Percentiles rank a stretch among this genome's conserved stretches.
Conservation (phyloP, 37 sponge, comb jelly and placozoan genomes). For the Halisarca cf. caerulea region DNA sequence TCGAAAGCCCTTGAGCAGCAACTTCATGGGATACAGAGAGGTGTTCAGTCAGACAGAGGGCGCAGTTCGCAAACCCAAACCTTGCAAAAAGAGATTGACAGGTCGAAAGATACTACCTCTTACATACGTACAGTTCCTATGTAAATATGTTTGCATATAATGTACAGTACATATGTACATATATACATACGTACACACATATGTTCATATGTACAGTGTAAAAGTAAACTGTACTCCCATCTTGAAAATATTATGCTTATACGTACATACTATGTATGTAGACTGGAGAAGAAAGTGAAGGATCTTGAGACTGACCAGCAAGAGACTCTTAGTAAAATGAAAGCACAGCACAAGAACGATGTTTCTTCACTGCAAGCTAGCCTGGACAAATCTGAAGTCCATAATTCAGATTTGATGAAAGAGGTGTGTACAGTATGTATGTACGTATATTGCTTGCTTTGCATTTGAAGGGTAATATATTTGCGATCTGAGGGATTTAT, state of each 20-base stretch:
- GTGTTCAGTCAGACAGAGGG: background rate
- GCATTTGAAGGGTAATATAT: too few species aligned
- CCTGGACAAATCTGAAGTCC: conserved; percentile 43
- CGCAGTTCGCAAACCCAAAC: conserved; percentile 9
- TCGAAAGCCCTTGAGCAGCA: conserved; percentile 14
- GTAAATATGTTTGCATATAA: too few species aligned
- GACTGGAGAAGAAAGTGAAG: conserved; percentile 49
- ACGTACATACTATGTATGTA: too few species aligned
- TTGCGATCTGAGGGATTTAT: too few species aligned
- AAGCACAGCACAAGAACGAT: conserved; percentile 61
- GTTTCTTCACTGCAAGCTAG: conserved; percentile 49
- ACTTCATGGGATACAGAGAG: background rate
- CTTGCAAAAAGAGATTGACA: conserved; percentile 57
- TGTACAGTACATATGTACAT: background rate
- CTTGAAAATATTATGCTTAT: too few species aligned
- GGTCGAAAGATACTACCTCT: conserved; percentile 15
- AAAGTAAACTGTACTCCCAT: too few species aligned
- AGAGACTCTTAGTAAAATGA: conserved; percentile 47
- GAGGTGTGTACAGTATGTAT: conserved; percentile 59
- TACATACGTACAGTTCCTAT: too few species aligned
- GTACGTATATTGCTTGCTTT: too few species aligned
- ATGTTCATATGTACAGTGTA: background rate
- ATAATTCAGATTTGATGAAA: conserved; percentile 72
- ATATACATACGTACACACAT: background rate
- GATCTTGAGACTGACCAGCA: conserved; percentile 59